Percentiles rank a stretch among this genome's conserved stretches.
Conservation (phyloP, 2,888 invertebrate species). For the Caenorhabditis wallacei region DNA sequence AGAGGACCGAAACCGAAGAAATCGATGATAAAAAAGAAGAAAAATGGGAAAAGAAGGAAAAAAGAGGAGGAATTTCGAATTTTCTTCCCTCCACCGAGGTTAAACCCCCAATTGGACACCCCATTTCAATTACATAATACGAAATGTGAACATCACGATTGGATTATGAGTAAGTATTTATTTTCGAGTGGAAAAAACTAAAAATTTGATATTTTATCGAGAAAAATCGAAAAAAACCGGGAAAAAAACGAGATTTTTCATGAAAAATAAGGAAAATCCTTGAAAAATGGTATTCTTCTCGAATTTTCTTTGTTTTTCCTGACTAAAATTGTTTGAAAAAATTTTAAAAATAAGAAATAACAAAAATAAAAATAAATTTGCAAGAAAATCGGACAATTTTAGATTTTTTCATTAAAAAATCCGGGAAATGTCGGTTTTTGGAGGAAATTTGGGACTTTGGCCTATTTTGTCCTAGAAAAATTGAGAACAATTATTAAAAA, state of each 20-base stretch:
- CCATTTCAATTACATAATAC: conserved; percentile 43
- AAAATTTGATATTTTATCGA: too few species aligned
- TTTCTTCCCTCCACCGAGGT: conserved; percentile 40
- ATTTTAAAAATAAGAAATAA: too few species aligned
- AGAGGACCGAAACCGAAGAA: conserved; percentile 1
- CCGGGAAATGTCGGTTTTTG: too few species aligned
- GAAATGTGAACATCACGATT: conserved; percentile 22
- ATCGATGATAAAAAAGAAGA: conserved; percentile 7
- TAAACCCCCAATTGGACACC: conserved; percentile 8
- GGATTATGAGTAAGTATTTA: conserved; percentile 27
- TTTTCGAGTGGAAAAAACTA: neutral
- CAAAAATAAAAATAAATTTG: too few species aligned
- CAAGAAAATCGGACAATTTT: too few species aligned
- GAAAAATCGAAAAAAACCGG: neutral
- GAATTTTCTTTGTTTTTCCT: neutral
- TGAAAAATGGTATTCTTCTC: too few species aligned
- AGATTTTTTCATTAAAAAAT: too few species aligned
- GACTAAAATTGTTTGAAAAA: too few species aligned
- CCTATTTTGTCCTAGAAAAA: too few species aligned
- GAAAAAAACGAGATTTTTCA: neutral
- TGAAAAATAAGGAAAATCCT: too few species aligned
- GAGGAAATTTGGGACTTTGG: too few species aligned
- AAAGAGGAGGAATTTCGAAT: conserved; percentile 43
- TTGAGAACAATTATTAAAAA: too few species aligned
- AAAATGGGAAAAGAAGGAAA: neutral